These are phyloP conservation scores for Lasiurus borealis DNA, from an alignment of 2,113 vertebrate genomes.

Conservation along the genomic window DNA sequence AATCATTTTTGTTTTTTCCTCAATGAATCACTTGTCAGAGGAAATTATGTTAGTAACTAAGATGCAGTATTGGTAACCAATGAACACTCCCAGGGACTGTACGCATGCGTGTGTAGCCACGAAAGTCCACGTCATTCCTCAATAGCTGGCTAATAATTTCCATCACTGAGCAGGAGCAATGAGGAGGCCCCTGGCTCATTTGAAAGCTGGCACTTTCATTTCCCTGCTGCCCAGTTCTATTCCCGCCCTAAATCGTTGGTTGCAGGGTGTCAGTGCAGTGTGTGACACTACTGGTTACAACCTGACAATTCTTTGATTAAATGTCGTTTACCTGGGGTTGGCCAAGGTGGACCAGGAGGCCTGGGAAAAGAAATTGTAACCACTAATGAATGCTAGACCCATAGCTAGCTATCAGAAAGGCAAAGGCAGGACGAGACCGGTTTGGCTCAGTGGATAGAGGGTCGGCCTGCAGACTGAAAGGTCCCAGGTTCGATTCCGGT, in stretches of 20 bases:
- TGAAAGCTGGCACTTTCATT: constrained; percentile 60
- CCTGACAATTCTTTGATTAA: not conserved
- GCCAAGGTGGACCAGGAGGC: not conserved
- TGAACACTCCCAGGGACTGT: not conserved
- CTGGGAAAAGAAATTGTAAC: not conserved
- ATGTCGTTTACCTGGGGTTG: not conserved
- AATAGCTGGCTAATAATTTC: constrained; percentile 25
- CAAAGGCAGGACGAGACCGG: too few relatives aligned
- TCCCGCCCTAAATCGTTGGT: not conserved
- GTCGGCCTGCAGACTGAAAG: too few relatives aligned
- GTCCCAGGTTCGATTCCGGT: too few relatives aligned
- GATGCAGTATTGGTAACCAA: not conserved
- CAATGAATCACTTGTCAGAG: constrained; percentile 65
- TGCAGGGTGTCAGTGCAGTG: not conserved
- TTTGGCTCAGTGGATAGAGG: too few relatives aligned
- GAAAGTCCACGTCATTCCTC: not conserved
- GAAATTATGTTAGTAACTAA: constrained; percentile 62
- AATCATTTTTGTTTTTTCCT: not conserved
- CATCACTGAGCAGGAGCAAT: not conserved
- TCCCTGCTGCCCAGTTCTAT: constrained; percentile 49
- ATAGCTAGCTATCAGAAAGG: not conserved
- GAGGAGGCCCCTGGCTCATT: not conserved
- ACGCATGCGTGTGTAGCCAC: not conserved
- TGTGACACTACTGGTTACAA: not conserved
- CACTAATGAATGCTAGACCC: not conserved